phyloP scores from a whole-genome alignment of 2,797 vertebrate genomes.

The Propithecus deckenii region DNA sequence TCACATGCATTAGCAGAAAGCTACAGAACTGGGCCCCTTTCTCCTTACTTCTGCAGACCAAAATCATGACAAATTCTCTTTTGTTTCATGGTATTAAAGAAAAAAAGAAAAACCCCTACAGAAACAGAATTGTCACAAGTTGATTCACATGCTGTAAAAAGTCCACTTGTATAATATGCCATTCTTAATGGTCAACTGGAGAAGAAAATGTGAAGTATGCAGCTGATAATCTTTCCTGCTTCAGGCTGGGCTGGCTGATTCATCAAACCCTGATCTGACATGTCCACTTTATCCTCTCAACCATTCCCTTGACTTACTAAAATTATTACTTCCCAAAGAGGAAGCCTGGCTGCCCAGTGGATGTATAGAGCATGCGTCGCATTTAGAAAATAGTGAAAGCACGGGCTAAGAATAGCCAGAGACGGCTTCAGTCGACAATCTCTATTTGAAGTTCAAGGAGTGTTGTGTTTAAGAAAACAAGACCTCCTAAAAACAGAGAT shows the following conservation, averaged over 20 bases:
- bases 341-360: background rate
- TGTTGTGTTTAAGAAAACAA: constrained; percentile 24
- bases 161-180: constrained; percentile 12
- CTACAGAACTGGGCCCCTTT: background rate
- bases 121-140: constrained; percentile 13
- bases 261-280: constrained; percentile 10
- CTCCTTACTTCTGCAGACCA: background rate
- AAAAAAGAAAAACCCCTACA: background rate
- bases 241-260: background rate
- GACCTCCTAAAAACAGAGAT: background rate
- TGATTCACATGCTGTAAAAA: constrained; percentile 32
- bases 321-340: constrained; percentile 42
- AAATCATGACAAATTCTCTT: background rate
- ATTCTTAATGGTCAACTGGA: constrained; percentile 36
- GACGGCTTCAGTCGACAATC: background rate
- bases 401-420: background rate
- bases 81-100: background rate
- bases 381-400: background rate
- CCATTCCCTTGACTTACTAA: background rate
- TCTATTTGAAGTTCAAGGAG: background rate
- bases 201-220: constrained; percentile 68
- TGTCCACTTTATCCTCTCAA: background rate
- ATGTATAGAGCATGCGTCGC: background rate
- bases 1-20: background rate
- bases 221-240: constrained; percentile 28